Evolutionary conservation across 2,888 invertebrate species (phyloP), one percentile per base, ranked within the genome.

Genomic region (Yponomeuta cagnagella): DNA sequence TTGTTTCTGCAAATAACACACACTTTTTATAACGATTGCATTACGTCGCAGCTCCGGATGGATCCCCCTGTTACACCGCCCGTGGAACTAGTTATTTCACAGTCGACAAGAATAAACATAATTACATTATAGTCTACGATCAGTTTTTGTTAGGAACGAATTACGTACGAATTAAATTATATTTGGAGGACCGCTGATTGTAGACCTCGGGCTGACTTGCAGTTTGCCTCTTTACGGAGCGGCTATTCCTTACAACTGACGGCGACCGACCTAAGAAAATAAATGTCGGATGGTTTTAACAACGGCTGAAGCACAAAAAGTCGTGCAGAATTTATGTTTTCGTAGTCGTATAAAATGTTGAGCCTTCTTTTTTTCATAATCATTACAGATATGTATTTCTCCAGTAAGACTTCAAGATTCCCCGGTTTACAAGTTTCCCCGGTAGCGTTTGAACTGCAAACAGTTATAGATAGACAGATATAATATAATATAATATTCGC

Each of bases 51-150:
- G 73, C 72, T 70, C 76, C 76, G 78, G 77, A 77, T 78, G 77
- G 75, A 52, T 15, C 68, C 68, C 65, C 10, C 66, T 64, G n/a
- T 65, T 72, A 66, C 69, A 52, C 70, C 70, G 72, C 75, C 78
- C 86, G 89, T 89, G 89, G 86, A 89, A 88, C 89, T 88, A 86
- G 85, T 88, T 82, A 88, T 90, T 89, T 90, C 87, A 87, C 87
- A 87, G 85, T 83, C 81, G 77, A 80, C 80, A 83, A 85, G 83
- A 88, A 88, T 86, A 89, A 81, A 85, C 85, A 89, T 90, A 91
- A 91, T 91, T 91, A 90, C 84, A 87, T 88, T 86, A 88, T 88
- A 80, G 81, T 80, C 79, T 78, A 76, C 66, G 79, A 78, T 83
- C 33, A 23, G 52, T 48, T 89, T 90, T 89, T 90, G 90, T 86